phyloP scores from a whole-genome alignment of 1,140 invertebrate species.

The Zaprionus camerounensis region DNA sequence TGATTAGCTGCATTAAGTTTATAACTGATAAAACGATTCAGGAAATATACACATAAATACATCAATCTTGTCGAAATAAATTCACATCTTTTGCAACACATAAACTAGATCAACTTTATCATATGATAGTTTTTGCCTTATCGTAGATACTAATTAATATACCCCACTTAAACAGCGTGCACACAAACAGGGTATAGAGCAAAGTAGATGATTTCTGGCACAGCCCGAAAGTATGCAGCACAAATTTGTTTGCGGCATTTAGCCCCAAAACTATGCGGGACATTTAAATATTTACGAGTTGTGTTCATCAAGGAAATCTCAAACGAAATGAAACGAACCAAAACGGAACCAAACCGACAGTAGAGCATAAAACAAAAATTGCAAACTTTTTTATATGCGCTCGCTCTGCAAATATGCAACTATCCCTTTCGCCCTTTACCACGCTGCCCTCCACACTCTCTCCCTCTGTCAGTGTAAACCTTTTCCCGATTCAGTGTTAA shows the following conservation, averaged over 20 bases:
- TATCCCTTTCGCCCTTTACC: not conserved
- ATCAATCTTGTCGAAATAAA: too few relatives aligned
- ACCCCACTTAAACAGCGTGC: not conserved
- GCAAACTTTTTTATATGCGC: not conserved
- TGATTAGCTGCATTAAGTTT: not conserved
- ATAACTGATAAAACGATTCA: too few relatives aligned
- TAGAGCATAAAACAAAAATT: constrained; percentile 21
- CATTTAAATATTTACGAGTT: constrained; percentile 45
- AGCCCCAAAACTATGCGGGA: constrained; percentile 40
- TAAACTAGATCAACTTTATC: too few relatives aligned
- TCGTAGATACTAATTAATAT: not conserved
- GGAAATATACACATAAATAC: too few relatives aligned
- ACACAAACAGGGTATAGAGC: not conserved
- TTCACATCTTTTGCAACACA: too few relatives aligned
- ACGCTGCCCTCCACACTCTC: not conserved
- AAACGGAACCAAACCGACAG: not conserved
- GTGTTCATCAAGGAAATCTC: constrained; percentile 11
- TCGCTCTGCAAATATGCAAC: not conserved
- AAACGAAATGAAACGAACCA: constrained; percentile 10
- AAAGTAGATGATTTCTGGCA: constrained; percentile 3
- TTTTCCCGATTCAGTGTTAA: constrained; percentile 7
- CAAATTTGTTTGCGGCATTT: constrained; percentile 28
- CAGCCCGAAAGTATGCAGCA: constrained; percentile 45
- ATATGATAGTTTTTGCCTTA: too few relatives aligned
- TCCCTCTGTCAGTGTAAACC: too few relatives aligned